Percentiles rank a stretch among this genome's conserved stretches.
phyloP scores from a whole-genome alignment of 1,140 invertebrate genomes.

The Leptinotarsa defecta region DNA sequence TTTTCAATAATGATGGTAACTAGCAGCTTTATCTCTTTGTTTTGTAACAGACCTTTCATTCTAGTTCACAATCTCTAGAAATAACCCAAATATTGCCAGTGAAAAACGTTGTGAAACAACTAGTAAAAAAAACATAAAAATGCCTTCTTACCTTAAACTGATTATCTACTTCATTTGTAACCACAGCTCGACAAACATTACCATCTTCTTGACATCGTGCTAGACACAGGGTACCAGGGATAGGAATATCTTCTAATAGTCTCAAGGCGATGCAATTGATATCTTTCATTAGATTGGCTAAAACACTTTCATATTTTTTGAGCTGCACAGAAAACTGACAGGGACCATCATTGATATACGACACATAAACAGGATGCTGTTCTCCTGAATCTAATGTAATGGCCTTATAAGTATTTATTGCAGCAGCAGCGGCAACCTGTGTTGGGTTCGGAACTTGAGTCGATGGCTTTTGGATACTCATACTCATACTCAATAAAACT shows the following conservation, averaged over 20 bases:
- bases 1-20: too few relatives aligned
- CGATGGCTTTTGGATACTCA: constrained; percentile 20
- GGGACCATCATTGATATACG: constrained; percentile 76
- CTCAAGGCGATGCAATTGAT: constrained; percentile 65
- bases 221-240: constrained; percentile 73
- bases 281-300: constrained; percentile 69
- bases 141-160: constrained; percentile 52
- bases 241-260: constrained; percentile 65
- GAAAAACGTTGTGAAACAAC: not conserved
- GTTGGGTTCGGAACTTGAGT: constrained; percentile 21
- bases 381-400: constrained; percentile 52
- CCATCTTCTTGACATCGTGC: constrained; percentile 68
- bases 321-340: constrained; percentile 74
- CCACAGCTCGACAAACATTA: constrained; percentile 71
- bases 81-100: not conserved
- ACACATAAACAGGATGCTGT: constrained; percentile 71
- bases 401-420: constrained; percentile 46
- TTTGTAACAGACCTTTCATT: too few relatives aligned
- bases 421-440: constrained; percentile 21
- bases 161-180: constrained; percentile 67
- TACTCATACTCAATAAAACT: constrained; percentile 42
- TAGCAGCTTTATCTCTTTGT: too few relatives aligned
- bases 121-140: constrained; percentile 18
- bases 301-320: constrained; percentile 60
- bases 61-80: not conserved